Evolutionary conservation across 1,140 invertebrate genomes (phyloP).

Genomic region (Pachypeltis micranthus): DNA sequence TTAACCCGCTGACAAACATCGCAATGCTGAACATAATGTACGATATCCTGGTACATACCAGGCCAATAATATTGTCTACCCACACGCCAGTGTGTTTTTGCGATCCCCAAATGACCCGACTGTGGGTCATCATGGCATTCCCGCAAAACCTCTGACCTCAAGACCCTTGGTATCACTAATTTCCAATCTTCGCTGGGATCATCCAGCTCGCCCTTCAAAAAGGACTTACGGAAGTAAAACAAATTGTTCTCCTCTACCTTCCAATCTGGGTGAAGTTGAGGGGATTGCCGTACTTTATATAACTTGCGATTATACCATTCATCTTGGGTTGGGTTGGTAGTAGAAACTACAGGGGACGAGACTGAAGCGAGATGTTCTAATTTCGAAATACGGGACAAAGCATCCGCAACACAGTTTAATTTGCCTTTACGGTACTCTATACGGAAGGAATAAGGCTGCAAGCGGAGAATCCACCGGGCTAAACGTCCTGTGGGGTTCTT

Average conservation of each 20-base stretch:
- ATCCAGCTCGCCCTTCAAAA: not conserved
- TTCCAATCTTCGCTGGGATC: not conserved
- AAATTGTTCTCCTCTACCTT: not conserved
- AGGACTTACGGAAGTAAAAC: not conserved
- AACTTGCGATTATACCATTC: not conserved
- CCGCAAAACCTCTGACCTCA: not conserved
- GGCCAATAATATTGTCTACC: not conserved
- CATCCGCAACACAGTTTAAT: too few relatives aligned
- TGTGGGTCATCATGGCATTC: not conserved
- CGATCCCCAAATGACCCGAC: not conserved
- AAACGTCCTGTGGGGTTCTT: constrained; percentile 35
- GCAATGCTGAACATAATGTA: too few relatives aligned
- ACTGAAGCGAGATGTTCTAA: not conserved
- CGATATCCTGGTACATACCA: too few relatives aligned
- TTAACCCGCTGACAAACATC: too few relatives aligned
- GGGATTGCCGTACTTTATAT: not conserved
- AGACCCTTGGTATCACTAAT: not conserved
- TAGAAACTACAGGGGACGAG: not conserved
- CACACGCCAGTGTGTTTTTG: not conserved
- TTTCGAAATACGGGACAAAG: too few relatives aligned
- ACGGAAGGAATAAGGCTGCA: constrained; percentile 24
- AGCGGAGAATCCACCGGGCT: constrained; percentile 28
- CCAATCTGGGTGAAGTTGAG: not conserved
- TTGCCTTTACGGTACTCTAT: too few relatives aligned
- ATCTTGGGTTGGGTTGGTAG: not conserved